These are phyloP conservation scores for Pycnomerus fuliginosus DNA, from an alignment of 2,888 invertebrate genomes.

Conservation along the genomic window DNA sequence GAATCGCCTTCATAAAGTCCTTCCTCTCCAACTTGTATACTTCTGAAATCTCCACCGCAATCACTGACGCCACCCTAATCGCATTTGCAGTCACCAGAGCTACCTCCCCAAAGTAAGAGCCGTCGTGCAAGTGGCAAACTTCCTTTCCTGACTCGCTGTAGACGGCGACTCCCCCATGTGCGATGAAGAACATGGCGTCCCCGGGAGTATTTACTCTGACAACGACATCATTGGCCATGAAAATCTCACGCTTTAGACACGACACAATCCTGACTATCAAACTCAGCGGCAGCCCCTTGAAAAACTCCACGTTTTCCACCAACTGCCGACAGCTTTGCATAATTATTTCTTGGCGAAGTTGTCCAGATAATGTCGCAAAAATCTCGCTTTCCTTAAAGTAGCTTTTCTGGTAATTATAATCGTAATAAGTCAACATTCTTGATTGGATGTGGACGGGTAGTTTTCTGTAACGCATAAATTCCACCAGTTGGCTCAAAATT, in stretches of 20 bases:
- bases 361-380: slow-evolving; percentile 57
- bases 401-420: slow-evolving; percentile 58
- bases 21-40: slow-evolving; percentile 49
- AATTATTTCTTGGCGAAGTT: slow-evolving; percentile 54
- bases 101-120: slow-evolving; percentile 57
- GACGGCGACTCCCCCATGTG: slow-evolving; percentile 57
- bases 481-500: slow-evolving; percentile 57
- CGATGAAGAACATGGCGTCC: slow-evolving; percentile 60
- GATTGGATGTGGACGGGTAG: slow-evolving; percentile 56
- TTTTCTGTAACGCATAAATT: slow-evolving; percentile 61
- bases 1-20: slow-evolving; percentile 50
- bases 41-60: slow-evolving; percentile 51
- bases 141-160: slow-evolving; percentile 54
- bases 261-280: slow-evolving; percentile 55
- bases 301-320: slow-evolving; percentile 58
- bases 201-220: slow-evolving; percentile 55
- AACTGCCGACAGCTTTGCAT: slow-evolving; percentile 58
- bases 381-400: slow-evolving; percentile 61
- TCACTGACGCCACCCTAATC: slow-evolving; percentile 47
- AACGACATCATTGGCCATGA: slow-evolving; percentile 57
- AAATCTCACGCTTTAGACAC: slow-evolving; percentile 55
- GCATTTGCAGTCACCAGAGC: slow-evolving; percentile 49
- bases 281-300: slow-evolving; percentile 54
- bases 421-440: slow-evolving; percentile 58
- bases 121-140: slow-evolving; percentile 60